A percentile compares a stretch with the other conserved stretches of the same genome.
Conservation (phyloP, 2,797 vertebrate species). For the Hippocampus kuda region DNA sequence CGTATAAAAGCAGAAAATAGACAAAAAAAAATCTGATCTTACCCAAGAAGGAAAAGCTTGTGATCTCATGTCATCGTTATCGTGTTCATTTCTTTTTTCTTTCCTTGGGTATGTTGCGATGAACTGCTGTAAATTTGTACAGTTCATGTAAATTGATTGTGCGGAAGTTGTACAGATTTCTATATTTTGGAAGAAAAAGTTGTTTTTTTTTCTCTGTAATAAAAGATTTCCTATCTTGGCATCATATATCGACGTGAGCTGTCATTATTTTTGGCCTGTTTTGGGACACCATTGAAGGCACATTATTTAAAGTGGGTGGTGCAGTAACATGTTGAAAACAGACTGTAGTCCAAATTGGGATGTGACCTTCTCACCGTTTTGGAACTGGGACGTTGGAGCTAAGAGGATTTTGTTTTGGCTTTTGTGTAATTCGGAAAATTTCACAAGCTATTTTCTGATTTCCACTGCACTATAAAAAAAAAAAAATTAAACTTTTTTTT, state of each 20-base stretch:
- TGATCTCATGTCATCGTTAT: slow-evolving; percentile 91
- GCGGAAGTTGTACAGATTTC: slow-evolving; percentile 99
- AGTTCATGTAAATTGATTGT: slow-evolving; percentile 99
- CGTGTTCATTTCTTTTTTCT: slow-evolving; percentile 12
- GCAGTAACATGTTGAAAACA: neutral
- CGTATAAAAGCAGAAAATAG: slow-evolving; percentile 63
- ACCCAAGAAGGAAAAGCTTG: slow-evolving; percentile 78
- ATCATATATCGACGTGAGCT: slow-evolving; percentile 66
- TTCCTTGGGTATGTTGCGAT: slow-evolving; percentile 96
- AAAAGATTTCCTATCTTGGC: slow-evolving; percentile 99
- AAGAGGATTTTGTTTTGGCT: neutral
- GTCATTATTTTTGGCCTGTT: slow-evolving; percentile 31
- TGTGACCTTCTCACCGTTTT: slow-evolving; percentile 18
- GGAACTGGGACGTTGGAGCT: slow-evolving; percentile 19
- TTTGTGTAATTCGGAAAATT: neutral
- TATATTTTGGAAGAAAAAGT: slow-evolving; percentile 99
- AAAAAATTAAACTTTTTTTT: neutral
- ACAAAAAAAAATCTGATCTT: slow-evolving; percentile 68
- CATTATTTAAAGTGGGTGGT: neutral
- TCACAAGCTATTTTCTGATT: neutral
- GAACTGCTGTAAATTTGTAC: slow-evolving; percentile 99
- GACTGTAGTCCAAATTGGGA: slow-evolving; percentile 13
- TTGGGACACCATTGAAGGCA: neutral
- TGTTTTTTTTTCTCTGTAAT: slow-evolving; percentile 99
- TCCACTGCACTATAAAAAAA: too few species aligned